Base-by-base conservation (phyloP, 2,113 vertebrate genomes). In the Nannobrachium achirus region DNA sequence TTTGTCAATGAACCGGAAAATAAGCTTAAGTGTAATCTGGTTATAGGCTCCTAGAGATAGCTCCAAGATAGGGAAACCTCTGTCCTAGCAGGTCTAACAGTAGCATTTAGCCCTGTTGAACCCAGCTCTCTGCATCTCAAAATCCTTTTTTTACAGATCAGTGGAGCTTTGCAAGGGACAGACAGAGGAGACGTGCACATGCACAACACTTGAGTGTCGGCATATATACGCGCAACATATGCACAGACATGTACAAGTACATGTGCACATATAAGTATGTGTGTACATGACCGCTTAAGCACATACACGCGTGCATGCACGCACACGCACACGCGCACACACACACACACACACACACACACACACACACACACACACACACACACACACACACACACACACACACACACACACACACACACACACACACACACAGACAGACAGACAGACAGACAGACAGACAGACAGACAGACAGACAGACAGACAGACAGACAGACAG, bases 51-150 rank as follows among this genome's bases (percentile, higher is more conserved):
- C 16, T 16, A 8, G 9, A 16, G 9, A 16, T 16, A 8, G 49
- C 76, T 59, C 51, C 25, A 53, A 71, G 60, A 80, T 45, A 42
- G 77, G 74, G 81, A 57, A 46, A 69, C 67, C n/a, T 76, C 73
- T 72, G 73, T 75, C 66, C 57, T 81, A 50, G 63, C 75, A 73
- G 76, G 85, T 76, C 80, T 3, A 74, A 81, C 49, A 75, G 7
- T 33, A 15, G 44, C 60, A 69, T n/a, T n/a, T 75, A 75, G 83
- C 74, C 59, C 56, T 85, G 81, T 82, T 88, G 86, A 90, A 85
- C 84, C 91, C 89, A 89, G 89, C 82, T 92, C 88, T 90, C 84
- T 91, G 91, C 90, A 85, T 82, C 80, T 91, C 87, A 88, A 77
- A 86, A 81, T 85, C 76, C 53, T 78, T 85, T 89, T n/a, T 90